Conservation (phyloP, 2,113 vertebrate species). For the Rallus limicola region DNA sequence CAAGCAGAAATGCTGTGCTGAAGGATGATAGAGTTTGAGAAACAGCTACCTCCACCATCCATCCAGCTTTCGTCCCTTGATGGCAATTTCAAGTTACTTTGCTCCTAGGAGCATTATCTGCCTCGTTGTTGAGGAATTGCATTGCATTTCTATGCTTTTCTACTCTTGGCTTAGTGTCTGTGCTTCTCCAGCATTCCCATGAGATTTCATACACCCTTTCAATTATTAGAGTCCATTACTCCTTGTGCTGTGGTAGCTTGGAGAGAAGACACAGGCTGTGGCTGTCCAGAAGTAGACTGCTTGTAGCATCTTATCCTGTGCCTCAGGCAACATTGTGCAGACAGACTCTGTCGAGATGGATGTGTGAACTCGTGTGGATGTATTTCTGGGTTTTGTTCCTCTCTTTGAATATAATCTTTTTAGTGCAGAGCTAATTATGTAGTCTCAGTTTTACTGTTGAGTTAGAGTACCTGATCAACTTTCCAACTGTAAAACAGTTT, state of each 20-base stretch:
- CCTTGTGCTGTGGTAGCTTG: neutral
- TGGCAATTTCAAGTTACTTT: neutral
- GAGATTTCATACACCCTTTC: neutral
- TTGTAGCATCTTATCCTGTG: constrained; percentile 30
- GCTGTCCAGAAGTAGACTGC: constrained; percentile 38
- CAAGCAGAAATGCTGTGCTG: neutral
- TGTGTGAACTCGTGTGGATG: constrained; percentile 63
- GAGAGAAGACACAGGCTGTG: neutral
- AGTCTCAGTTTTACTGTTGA: constrained; percentile 78
- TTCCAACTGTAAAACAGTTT: constrained; percentile 83
- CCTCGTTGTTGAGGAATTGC: neutral
- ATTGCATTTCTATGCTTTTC: neutral
- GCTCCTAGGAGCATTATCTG: neutral
- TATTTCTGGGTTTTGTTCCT: constrained; percentile 74
- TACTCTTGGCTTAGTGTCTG: neutral
- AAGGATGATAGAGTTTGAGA: neutral
- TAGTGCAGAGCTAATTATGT: constrained; percentile 81
- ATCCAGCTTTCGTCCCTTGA: neutral
- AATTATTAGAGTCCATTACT: neutral
- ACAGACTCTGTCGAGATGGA: constrained; percentile 51
- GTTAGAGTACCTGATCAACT: constrained; percentile 82
- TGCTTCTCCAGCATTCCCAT: neutral
- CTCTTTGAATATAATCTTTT: constrained; percentile 64
- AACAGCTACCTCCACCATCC: neutral
- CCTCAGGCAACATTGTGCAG: constrained; percentile 40